Evolutionary conservation across 2,113 vertebrate genomes (phyloP), one percentile per base, ranked within the genome.

Genomic region (Lutjanus erythropterus): DNA sequence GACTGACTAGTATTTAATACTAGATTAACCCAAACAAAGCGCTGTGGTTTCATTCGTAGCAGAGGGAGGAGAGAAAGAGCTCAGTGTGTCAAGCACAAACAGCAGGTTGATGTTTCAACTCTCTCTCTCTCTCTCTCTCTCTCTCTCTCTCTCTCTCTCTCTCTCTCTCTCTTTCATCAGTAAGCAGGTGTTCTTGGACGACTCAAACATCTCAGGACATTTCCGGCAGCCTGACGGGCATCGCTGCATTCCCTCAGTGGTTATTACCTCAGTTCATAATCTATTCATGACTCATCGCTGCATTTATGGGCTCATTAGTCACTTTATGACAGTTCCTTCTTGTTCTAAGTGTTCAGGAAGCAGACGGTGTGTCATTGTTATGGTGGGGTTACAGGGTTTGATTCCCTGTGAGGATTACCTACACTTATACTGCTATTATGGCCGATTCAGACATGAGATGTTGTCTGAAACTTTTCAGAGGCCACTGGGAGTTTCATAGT

Each of bases 201-300:
- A 19, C 46, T 27, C 27, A 47, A 35, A 56, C 41, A 49, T 41
- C 21, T 7, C 23, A 12, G 29, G 23, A 41, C 25, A 31, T 68
- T 83, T 74, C 42, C 71, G 50, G 62, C 75, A 82, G 29, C 41
- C 23, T 1, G n/a, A n/a, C 5, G 3, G 41, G 14, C 37, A 18
- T 39, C 50, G 14, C 58, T 0, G 49, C 0, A 0, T 55, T 70
- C 33, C 33, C 61, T 71, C 14, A 19, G 27, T 3, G 5, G n/a
- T n/a, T n/a, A 68, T 42, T 37, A 53, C 33, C 42, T 53, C 44
- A 14, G 19, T 50, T 64, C 37, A 52, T 16, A 16, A 71, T 68
- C n/a, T 25, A 18, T 23, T 53, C 0, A 1, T 78, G 81, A 85
- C 37, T 85, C 82, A 58, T 71, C 7, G 0, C 27, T 2, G 14